phyloP scores from a whole-genome alignment of 1,140 invertebrate genomes.

The Habropoda laboriosa region DNA sequence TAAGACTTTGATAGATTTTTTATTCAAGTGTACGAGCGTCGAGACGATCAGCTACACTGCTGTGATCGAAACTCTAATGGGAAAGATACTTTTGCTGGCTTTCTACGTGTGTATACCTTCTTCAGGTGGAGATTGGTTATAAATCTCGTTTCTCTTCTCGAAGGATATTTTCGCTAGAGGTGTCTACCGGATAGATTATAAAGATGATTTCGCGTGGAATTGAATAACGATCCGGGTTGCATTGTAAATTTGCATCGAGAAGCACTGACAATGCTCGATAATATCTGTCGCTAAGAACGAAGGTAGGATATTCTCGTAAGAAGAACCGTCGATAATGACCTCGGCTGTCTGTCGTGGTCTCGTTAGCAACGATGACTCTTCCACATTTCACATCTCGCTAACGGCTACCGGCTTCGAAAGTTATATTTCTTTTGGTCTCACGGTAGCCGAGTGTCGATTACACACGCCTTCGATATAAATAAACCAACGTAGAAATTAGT shows the following conservation, averaged over 20 bases:
- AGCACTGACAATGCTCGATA: conserved; percentile 53
- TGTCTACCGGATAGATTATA: too few relatives aligned
- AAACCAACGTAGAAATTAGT: conserved; percentile 65
- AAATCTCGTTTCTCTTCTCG: too few relatives aligned
- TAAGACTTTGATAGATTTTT: conserved; percentile 29
- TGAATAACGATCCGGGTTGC: conserved; percentile 60
- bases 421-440: conserved; percentile 53
- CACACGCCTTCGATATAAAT: conserved; percentile 61
- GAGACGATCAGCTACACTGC: conserved; percentile 1
- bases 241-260: conserved; percentile 38
- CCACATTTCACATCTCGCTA: conserved; percentile 59
- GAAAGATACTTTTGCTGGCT: neutral
- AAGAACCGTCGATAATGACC: conserved; percentile 60
- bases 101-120: too few relatives aligned
- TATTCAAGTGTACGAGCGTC: neutral
- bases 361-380: conserved; percentile 78
- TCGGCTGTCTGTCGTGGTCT: conserved; percentile 64
- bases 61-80: neutral
- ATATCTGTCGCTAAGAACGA: conserved; percentile 66
- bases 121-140: too few relatives aligned
- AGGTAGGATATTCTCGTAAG: conserved; percentile 57
- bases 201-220: too few relatives aligned
- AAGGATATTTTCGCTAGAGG: too few relatives aligned
- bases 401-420: conserved; percentile 23
- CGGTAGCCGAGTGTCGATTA: conserved; percentile 69